These are phyloP conservation scores for Paraplagusia blochii DNA, from an alignment of 2,113 vertebrate species.

Conservation along the genomic window DNA sequence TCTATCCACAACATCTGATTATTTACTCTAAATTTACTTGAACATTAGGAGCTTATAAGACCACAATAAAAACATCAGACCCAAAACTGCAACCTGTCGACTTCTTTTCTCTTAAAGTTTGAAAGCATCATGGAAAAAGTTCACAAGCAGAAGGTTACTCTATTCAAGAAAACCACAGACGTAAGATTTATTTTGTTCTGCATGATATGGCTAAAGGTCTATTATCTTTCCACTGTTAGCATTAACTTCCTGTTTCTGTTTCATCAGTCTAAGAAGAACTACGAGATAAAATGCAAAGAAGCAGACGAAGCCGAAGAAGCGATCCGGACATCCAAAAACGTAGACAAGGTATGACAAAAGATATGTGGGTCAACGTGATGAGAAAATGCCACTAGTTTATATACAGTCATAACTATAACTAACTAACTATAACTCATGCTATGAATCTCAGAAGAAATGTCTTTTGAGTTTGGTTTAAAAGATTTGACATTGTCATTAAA, in stretches of 20 bases:
- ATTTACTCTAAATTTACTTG: not conserved
- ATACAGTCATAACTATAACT: no score
- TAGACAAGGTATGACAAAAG: conserved; percentile 81
- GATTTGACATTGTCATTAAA: no score
- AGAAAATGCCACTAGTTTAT: no score
- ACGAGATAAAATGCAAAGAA: conserved; percentile 85
- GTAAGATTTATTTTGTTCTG: conserved; percentile 55
- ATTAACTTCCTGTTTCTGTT: conserved; percentile 11
- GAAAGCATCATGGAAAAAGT: conserved; percentile 88
- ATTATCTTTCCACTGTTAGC: not conserved
- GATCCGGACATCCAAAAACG: conserved; percentile 73
- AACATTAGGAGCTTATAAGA: not conserved
- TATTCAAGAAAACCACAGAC: conserved; percentile 88
- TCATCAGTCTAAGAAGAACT: conserved; percentile 85
- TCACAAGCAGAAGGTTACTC: conserved; percentile 85
- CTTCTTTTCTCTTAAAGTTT: conserved; percentile 71
- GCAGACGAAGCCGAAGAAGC: conserved; percentile 81
- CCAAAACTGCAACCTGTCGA: not conserved
- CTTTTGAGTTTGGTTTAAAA: no score
- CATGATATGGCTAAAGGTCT: no score
- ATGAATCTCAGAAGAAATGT: no score
- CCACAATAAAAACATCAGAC: not conserved
- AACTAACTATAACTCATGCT: no score
- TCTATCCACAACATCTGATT: not conserved
- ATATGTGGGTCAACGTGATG: no score